Evolutionary conservation across 2,888 invertebrate genomes (phyloP).

Genomic region (Petrolisthes manimaculis): DNA sequence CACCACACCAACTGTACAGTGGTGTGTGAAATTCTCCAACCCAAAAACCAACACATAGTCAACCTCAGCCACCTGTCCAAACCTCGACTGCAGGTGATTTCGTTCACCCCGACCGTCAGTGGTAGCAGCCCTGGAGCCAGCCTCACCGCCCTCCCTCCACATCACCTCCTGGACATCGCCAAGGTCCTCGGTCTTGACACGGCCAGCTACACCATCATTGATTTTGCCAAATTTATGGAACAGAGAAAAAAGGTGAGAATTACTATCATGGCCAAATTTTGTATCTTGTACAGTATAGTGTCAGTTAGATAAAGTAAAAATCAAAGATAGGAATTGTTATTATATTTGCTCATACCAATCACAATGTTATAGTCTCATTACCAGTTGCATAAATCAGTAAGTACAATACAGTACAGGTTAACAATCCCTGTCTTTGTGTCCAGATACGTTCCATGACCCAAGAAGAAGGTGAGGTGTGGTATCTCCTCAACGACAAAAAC

Average conservation of each 20-base stretch:
- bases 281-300: too few relatives aligned
- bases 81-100: slow-evolving; percentile 64
- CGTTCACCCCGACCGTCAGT: slow-evolving; percentile 23
- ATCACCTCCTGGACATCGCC: slow-evolving; percentile 17
- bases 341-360: too few relatives aligned
- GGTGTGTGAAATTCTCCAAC: slow-evolving; percentile 71
- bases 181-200: not conserved
- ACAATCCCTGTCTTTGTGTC: not conserved
- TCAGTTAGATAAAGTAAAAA: too few relatives aligned
- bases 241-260: slow-evolving; percentile 11
- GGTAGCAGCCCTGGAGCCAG: not conserved
- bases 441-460: slow-evolving; percentile 4
- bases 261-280: not conserved
- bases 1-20: slow-evolving; percentile 68
- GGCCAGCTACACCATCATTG: slow-evolving; percentile 4
- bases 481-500: slow-evolving; percentile 69
- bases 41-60: slow-evolving; percentile 71
- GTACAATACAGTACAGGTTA: not conserved
- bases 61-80: slow-evolving; percentile 69
- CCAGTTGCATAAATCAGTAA: too few relatives aligned
- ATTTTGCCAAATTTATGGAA: not conserved
- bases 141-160: slow-evolving; percentile 24
- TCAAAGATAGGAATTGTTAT: too few relatives aligned
- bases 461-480: slow-evolving; percentile 70
- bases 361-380: too few relatives aligned